phyloP scores from a whole-genome alignment of 2,888 invertebrate species.

The Pseudoips prasinana region DNA sequence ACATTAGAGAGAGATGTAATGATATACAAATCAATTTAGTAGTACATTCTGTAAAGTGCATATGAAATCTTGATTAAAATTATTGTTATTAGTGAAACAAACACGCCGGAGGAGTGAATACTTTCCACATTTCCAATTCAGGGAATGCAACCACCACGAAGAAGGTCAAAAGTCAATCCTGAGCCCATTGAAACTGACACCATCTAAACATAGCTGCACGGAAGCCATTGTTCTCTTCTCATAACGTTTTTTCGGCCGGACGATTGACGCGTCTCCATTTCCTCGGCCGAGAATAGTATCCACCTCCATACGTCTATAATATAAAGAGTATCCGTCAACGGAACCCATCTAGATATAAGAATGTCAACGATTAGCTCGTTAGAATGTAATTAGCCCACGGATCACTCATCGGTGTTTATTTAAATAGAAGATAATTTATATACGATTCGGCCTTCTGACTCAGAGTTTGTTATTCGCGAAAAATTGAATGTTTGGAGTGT shows the following conservation, averaged over 20 bases:
- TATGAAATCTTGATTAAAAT: no score
- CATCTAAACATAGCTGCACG: constrained; percentile 61
- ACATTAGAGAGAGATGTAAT: no score
- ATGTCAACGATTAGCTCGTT: constrained; percentile 76
- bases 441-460: constrained; percentile 38
- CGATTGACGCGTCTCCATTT: constrained; percentile 80
- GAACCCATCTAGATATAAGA: constrained; percentile 64
- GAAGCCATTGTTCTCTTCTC: constrained; percentile 69
- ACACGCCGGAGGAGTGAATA: no score
- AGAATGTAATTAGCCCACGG: constrained; percentile 77
- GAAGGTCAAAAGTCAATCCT: constrained; percentile 34
- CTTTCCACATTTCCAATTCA: no score
- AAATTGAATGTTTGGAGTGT: constrained; percentile 28
- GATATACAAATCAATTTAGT: no score
- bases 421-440: constrained; percentile 67
- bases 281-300: constrained; percentile 67
- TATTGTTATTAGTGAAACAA: no score
- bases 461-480: constrained; percentile 41
- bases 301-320: constrained; percentile 63
- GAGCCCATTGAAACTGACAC: constrained; percentile 53
- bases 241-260: constrained; percentile 52
- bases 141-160: constrained; percentile 6
- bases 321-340: constrained; percentile 76
- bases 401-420: constrained; percentile 73
- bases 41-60: no score